These are phyloP conservation scores for Triplophysa bombifrons DNA, from an alignment of 2,797 vertebrate species.

Conservation along the genomic window DNA sequence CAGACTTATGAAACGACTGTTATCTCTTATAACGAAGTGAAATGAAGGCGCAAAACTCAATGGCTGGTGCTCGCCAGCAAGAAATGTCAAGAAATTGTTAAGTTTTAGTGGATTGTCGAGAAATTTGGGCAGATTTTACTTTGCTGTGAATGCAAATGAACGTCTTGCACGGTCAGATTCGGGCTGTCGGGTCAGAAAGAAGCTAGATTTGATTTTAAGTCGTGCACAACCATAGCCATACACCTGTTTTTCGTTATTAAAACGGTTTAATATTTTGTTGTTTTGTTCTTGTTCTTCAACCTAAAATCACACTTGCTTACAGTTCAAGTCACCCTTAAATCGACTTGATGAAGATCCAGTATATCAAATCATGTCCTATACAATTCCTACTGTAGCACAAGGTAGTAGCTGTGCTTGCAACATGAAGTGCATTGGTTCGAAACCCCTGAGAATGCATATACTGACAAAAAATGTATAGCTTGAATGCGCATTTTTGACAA, in stretches of 20 bases:
- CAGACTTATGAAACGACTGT: not conserved
- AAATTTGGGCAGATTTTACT: no score
- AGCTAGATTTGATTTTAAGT: not conserved
- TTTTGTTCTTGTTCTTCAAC: not conserved
- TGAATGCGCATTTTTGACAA: no score
- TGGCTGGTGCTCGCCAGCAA: not conserved
- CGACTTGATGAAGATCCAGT: no score
- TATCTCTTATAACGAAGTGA: not conserved
- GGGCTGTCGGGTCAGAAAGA: not conserved
- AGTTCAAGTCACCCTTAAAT: not conserved
- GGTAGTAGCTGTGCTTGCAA: no score
- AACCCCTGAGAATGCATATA: no score
- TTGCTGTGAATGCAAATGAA: no score
- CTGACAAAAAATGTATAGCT: no score
- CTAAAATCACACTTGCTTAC: no score
- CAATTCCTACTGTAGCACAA: not conserved
- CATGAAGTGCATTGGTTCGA: no score
- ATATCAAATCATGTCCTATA: not conserved
- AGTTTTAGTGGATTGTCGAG: not conserved
- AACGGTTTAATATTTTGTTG: not conserved
- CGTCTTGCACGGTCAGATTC: not conserved
- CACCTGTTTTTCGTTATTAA: not conserved
- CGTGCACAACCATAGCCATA: not conserved
- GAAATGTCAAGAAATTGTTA: not conserved
- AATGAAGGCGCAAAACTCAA: not conserved